These are phyloP conservation scores for Phoxinus dragarum DNA, from an alignment of 2,797 vertebrate species.

Conservation along the genomic window DNA sequence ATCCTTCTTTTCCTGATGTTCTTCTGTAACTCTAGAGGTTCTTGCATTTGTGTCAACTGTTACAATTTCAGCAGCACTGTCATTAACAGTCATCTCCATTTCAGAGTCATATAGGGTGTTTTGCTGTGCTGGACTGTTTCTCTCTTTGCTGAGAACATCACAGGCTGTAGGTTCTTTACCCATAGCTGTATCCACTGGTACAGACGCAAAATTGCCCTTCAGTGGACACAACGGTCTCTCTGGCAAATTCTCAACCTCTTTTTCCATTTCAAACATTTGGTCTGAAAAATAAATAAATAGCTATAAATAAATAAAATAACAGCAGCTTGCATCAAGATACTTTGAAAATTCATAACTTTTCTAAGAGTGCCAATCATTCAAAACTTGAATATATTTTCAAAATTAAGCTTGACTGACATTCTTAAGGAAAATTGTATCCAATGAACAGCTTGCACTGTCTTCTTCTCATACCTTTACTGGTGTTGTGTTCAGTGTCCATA, in stretches of 20 bases:
- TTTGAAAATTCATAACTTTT: not conserved
- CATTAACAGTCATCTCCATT: slow-evolving; percentile 76
- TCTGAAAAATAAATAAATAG: slow-evolving; percentile 12
- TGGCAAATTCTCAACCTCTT: slow-evolving; percentile 6
- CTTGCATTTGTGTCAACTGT: slow-evolving; percentile 69
- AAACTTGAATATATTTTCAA: not conserved
- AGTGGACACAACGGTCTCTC: slow-evolving; percentile 23
- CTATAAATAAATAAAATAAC: not conserved
- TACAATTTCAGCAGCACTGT: slow-evolving; percentile 67
- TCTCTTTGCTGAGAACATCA: not conserved
- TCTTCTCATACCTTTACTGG: slow-evolving; percentile 45
- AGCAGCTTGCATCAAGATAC: not conserved
- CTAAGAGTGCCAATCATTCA: not conserved
- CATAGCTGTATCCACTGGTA: not conserved
- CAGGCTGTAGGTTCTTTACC: not conserved
- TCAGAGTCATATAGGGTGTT: slow-evolving; percentile 68
- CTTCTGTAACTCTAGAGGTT: slow-evolving; percentile 30
- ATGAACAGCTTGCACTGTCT: not conserved
- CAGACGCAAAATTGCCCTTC: slow-evolving; percentile 36
- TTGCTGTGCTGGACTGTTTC: slow-evolving; percentile 46
- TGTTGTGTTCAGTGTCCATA: slow-evolving; percentile 28
- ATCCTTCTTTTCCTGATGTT: not conserved
- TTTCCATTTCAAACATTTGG: slow-evolving; percentile 36
- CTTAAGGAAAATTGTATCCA: not conserved
- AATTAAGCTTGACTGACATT: not conserved